phyloP scores from a whole-genome alignment of 2,797 vertebrate species.

The Psittacula derbiana region DNA sequence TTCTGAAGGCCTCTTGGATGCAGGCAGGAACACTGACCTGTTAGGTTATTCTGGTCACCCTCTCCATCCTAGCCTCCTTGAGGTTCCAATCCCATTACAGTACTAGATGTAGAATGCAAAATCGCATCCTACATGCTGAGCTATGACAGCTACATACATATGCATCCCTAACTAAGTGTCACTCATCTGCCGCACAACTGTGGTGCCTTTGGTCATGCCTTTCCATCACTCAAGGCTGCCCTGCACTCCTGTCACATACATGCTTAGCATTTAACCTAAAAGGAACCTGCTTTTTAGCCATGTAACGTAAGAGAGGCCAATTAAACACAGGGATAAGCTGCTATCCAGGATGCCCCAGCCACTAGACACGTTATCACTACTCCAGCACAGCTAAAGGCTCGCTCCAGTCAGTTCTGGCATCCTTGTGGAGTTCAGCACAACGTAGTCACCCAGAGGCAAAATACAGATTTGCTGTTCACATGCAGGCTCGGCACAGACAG shows the following conservation, averaged over 20 bases:
- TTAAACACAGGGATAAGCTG: background rate
- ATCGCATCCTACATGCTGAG: background rate
- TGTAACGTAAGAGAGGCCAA: fast-evolving
- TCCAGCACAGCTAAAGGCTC: fast-evolving
- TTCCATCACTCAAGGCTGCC: background rate
- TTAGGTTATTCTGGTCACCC: background rate
- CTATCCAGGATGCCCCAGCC: background rate
- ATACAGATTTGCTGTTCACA: too few species aligned
- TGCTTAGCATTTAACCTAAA: fast-evolving
- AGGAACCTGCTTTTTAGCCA: background rate
- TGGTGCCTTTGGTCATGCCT: background rate
- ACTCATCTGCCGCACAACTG: fast-evolving
- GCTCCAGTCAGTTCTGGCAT: fast-evolving
- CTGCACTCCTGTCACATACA: fast-evolving
- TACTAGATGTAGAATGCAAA: background rate
- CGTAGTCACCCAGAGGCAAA: background rate
- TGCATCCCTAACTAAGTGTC: background rate
- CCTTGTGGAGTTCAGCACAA: background rate
- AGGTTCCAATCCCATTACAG: background rate
- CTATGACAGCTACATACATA: background rate
- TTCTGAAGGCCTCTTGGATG: background rate
- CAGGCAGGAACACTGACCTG: fast-evolving
- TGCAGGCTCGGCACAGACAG: slow-evolving; percentile 33
- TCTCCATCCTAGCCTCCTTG: background rate
- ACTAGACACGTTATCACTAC: too few species aligned